Evolutionary conservation across 2,797 vertebrate species (phyloP), one percentile per base, ranked within the genome.

Genomic region (Sebastes vulpes): DNA sequence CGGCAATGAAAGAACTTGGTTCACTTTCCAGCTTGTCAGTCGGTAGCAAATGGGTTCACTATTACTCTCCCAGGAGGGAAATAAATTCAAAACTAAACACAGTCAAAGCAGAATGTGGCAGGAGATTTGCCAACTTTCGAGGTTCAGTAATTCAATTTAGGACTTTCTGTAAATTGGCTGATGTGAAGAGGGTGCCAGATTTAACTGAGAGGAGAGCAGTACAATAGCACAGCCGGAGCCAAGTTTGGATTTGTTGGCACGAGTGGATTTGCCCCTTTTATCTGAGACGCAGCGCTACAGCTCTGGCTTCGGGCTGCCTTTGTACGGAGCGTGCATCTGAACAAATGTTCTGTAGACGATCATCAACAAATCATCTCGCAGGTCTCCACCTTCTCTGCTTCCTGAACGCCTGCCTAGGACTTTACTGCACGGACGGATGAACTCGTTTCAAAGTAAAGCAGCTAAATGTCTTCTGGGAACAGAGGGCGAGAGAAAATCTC

Each of bases 71-170:
- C 80, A 56, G 65, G 87, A 90, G 87, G 72, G 67, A 82, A 82
- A 92, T 75, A 65, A 59, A 88, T 84, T 76, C 31, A 81, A 83
- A 91, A 83, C 80, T 78, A 82, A 90, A 91, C 79, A 86, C 77
- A 82, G 78, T 87, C 67, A 54, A 85, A 85, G 79, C 82, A 74
- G 54, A 86, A 79, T 73, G 72, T 61, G 63, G 82, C 68, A 75
- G 81, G 77, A 90, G 61, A 87, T 79, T 58, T 89, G 93, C 93
- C 89, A 91, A 77, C 75, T 70, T 26, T 5, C 14, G 38, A 84
- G 84, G 77, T 84, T 92, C 82, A 78, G 88, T 84, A 80, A 94
- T 91, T 93, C 82, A 92, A 91, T 91, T 90, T 84, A 82, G 82
- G 82, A 89, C 77, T 87, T 89, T 88, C 69, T 86, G 75, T 88